Evolutionary conservation across 2,797 vertebrate genomes (phyloP).

Genomic region (Heterohyrax brucei): DNA sequence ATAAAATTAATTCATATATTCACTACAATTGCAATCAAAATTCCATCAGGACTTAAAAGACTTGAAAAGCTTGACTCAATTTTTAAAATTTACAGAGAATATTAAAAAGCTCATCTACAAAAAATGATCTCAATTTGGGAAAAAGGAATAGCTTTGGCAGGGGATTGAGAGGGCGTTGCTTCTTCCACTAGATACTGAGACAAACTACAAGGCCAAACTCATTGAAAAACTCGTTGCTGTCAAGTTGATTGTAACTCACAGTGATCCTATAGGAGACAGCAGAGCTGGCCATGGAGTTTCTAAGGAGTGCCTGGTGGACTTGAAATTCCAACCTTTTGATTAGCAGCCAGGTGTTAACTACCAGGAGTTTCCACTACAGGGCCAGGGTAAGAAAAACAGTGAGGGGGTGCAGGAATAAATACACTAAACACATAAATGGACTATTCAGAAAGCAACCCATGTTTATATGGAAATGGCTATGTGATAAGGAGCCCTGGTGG

Average conservation of each 20-base stretch:
- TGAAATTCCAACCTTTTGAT: too few relatives aligned
- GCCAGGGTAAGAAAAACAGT: neutral
- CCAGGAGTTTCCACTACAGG: too few relatives aligned
- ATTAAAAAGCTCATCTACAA: neutral
- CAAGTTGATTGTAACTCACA: too few relatives aligned
- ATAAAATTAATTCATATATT: neutral
- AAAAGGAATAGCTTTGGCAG: neutral
- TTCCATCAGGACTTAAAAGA: constrained; percentile 10
- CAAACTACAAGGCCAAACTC: neutral
- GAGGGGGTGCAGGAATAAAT: neutral
- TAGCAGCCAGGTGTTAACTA: too few relatives aligned
- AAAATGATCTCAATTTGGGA: constrained; percentile 39
- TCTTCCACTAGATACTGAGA: neutral
- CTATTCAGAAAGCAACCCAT: neutral
- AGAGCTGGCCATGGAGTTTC: too few relatives aligned
- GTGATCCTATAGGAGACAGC: too few relatives aligned
- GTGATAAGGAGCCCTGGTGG: neutral
- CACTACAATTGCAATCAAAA: neutral
- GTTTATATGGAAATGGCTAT: too few relatives aligned
- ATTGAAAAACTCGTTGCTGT: too few relatives aligned
- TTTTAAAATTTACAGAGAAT: neutral
- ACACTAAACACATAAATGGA: neutral
- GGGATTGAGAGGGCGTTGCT: neutral
- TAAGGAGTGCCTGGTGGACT: too few relatives aligned
- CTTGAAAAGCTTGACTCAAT: constrained; percentile 50